phyloP scores from a whole-genome alignment of 1,140 invertebrate genomes.

The Lepidostoma basale region DNA sequence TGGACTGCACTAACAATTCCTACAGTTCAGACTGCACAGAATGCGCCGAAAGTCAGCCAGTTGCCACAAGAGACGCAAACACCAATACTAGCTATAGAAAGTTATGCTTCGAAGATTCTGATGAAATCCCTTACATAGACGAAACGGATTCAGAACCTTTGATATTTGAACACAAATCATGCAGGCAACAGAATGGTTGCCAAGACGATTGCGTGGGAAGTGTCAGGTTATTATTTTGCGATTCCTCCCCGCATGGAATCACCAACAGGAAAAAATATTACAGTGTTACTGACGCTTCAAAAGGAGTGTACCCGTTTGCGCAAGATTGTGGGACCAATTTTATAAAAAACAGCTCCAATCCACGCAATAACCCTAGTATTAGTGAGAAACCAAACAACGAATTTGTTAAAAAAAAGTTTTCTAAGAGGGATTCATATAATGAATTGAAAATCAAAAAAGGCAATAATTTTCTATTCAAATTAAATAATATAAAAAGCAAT shows the following conservation, averaged over 20 bases:
- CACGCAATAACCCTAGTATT: not conserved
- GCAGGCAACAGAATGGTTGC: conserved; percentile 34
- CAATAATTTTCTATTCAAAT: conserved; percentile 2
- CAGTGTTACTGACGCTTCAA: conserved; percentile 32
- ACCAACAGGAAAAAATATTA: conserved; percentile 26
- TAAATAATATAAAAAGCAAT: not conserved
- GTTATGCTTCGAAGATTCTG: conserved; percentile 27
- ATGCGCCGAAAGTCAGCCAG: conserved; percentile 5
- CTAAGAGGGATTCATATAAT: conserved; percentile 49
- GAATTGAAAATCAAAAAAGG: conserved; percentile 28
- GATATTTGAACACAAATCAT: conserved; percentile 55
- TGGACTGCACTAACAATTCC: conserved; percentile 40
- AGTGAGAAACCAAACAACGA: not conserved
- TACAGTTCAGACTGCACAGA: conserved; percentile 42
- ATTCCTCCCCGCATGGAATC: not conserved
- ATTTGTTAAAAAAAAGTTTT: not conserved
- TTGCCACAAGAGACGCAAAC: not conserved
- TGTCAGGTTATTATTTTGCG: conserved; percentile 30
- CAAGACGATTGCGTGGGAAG: conserved; percentile 15
- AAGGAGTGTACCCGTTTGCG: not conserved
- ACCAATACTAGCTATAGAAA: not conserved
- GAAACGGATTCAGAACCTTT: conserved; percentile 56
- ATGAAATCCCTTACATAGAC: conserved; percentile 58
- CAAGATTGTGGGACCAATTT: conserved; percentile 7
- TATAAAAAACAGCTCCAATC: not conserved